Evolutionary conservation across 2,888 invertebrate species (phyloP).

Genomic region (Synanthedon tipuliformis): DNA sequence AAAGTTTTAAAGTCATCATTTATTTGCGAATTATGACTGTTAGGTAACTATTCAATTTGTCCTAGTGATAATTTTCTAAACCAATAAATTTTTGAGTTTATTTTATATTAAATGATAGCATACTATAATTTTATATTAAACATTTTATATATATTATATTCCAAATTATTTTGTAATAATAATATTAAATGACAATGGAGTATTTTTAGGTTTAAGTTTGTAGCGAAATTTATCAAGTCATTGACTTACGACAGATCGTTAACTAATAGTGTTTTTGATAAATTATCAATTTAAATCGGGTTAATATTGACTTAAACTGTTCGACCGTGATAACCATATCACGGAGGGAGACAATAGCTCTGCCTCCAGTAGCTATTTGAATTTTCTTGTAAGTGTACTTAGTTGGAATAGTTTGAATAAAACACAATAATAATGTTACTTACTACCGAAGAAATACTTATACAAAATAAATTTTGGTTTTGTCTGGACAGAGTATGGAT

Average conservation of each 20-base stretch:
- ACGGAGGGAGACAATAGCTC: slow-evolving; percentile 5
- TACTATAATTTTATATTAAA: not conserved
- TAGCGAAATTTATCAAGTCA: no score
- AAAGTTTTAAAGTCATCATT: not conserved
- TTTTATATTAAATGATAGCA: not conserved
- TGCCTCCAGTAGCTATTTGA: slow-evolving; percentile 10
- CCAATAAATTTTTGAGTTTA: slow-evolving; percentile 11
- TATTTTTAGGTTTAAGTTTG: no score
- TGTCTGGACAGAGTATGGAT: slow-evolving; percentile 50
- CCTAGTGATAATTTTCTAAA: slow-evolving; percentile 19
- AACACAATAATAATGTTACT: slow-evolving; percentile 38
- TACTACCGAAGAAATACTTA: slow-evolving; percentile 55
- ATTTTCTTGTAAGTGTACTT: slow-evolving; percentile 9
- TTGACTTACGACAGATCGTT: not conserved
- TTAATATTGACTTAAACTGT: slow-evolving; percentile 9
- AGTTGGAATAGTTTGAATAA: slow-evolving; percentile 35
- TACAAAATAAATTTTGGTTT: slow-evolving; percentile 53
- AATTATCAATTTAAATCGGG: slow-evolving; percentile 10
- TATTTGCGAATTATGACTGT: not conserved
- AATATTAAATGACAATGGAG: no score
- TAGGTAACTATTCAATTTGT: slow-evolving; percentile 10
- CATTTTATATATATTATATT: no score
- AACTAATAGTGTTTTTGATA: slow-evolving; percentile 6
- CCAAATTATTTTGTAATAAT: no score
- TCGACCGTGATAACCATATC: not conserved